Conservation (phyloP, 2,113 vertebrate species). For the Mus musculus region DNA sequence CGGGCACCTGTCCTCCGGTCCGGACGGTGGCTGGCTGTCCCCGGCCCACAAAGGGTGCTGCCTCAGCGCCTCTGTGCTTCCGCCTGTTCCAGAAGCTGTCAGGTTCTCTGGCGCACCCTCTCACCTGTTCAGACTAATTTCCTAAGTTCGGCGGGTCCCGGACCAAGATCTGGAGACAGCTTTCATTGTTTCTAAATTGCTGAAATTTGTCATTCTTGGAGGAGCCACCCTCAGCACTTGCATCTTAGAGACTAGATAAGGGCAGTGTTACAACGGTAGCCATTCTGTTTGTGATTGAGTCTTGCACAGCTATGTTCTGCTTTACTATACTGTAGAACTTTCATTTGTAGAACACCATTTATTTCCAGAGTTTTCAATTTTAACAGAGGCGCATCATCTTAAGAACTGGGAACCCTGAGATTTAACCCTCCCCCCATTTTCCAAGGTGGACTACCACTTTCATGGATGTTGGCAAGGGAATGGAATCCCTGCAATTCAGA, state of each 20-base stretch:
- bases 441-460: neutral
- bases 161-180: too few species aligned
- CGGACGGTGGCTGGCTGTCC: too few species aligned
- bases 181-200: neutral
- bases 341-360: neutral
- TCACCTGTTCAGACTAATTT: too few species aligned
- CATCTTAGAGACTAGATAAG: neutral
- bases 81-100: too few species aligned
- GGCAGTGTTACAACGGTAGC: neutral
- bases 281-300: neutral
- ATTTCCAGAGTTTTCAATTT: conserved; percentile 7
- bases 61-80: too few species aligned
- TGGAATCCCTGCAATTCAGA: neutral
- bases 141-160: too few species aligned
- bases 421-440: neutral
- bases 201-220: neutral
- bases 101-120: too few species aligned
- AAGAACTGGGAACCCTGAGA: neutral
- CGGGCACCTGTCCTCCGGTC: too few species aligned
- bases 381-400: neutral
- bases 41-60: too few species aligned
- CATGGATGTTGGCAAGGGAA: neutral
- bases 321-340: neutral
- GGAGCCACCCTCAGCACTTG: conserved; percentile 7
- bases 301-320: neutral